Evolutionary conservation across 2,888 invertebrate genomes (phyloP).

Genomic region (Cheilosia variabilis): DNA sequence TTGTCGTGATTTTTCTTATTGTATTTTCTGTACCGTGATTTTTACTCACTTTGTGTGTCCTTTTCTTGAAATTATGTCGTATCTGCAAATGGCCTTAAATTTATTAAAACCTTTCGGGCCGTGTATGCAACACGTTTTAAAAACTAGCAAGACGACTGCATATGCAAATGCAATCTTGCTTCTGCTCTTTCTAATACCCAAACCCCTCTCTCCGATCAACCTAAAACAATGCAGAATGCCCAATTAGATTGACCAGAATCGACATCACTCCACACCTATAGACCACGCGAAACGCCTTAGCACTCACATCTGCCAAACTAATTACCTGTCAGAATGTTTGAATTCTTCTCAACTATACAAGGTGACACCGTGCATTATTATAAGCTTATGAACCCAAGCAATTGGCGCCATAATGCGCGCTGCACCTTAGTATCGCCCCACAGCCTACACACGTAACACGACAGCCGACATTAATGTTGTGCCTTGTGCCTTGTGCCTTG

Average conservation of each 20-base stretch:
- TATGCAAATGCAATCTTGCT: too few species aligned
- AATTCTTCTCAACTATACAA: constrained; percentile 36
- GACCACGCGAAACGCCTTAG: constrained; percentile 29
- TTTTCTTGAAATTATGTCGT: too few species aligned
- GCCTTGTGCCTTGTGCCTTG: constrained; percentile 55
- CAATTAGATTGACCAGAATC: background rate
- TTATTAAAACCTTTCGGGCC: too few species aligned
- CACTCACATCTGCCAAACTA: constrained; percentile 58
- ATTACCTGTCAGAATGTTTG: constrained; percentile 51
- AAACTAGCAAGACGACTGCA: too few species aligned
- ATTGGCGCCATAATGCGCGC: constrained; percentile 40
- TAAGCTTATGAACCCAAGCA: background rate
- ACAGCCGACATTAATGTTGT: constrained; percentile 47
- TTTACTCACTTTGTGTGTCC: too few species aligned
- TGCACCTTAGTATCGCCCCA: constrained; percentile 49
- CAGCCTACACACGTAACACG: constrained; percentile 51
- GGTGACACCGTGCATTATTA: constrained; percentile 17
- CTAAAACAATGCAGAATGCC: too few species aligned
- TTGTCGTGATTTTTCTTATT: too few species aligned
- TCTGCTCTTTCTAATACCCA: too few species aligned
- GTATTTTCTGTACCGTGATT: too few species aligned
- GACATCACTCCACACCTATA: background rate
- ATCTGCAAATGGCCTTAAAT: too few species aligned
- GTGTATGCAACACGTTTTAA: too few species aligned
- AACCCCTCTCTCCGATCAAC: too few species aligned